Conservation (phyloP, 2,888 invertebrate genomes). For the Acleris emargana region DNA sequence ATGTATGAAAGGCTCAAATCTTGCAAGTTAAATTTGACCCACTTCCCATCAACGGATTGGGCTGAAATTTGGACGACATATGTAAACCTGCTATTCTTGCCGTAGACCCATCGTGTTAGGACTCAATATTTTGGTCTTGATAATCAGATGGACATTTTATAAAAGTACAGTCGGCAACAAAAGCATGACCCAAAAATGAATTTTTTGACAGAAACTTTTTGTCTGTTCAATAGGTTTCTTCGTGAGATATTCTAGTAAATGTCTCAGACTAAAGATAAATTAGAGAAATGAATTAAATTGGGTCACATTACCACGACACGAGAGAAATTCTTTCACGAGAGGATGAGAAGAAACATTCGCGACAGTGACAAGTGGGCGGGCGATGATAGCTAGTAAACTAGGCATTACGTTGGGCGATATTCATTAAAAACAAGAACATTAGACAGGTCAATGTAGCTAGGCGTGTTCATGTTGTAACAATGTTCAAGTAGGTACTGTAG, state of each 20-base stretch:
- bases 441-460: not conserved
- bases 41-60: too few relatives aligned
- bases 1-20: too few relatives aligned
- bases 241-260: constrained; percentile 13
- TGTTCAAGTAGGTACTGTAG: not conserved
- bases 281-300: constrained; percentile 50
- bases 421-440: constrained; percentile 19
- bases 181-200: too few relatives aligned
- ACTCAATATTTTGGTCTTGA: too few relatives aligned
- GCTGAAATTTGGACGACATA: too few relatives aligned
- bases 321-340: constrained; percentile 52
- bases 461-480: not conserved
- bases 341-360: constrained; percentile 56
- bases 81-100: too few relatives aligned
- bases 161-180: too few relatives aligned
- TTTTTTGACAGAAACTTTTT: too few relatives aligned
- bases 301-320: constrained; percentile 58
- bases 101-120: too few relatives aligned
- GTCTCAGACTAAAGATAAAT: constrained; percentile 30
- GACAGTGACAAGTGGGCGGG: constrained; percentile 68
- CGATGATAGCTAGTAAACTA: constrained; percentile 44
- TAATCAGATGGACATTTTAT: too few relatives aligned
- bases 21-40: too few relatives aligned
- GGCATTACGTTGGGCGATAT: constrained; percentile 21
- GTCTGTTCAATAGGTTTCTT: constrained; percentile 3